Evolutionary conservation across 2,113 vertebrate genomes (phyloP).

Genomic region (Epinephelus lanceolatus): DNA sequence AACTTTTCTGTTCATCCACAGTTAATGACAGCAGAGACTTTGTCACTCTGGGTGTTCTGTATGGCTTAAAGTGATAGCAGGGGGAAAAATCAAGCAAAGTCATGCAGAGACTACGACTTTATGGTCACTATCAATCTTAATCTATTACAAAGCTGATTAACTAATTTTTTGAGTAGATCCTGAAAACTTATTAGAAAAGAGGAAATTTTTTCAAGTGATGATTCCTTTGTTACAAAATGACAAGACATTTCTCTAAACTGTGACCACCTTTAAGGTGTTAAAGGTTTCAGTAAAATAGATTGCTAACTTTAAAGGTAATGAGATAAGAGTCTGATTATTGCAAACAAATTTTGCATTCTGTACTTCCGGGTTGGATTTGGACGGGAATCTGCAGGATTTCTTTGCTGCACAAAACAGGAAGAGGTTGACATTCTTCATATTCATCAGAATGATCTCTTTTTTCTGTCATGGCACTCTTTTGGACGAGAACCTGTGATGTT

Average conservation of each 20-base stretch:
- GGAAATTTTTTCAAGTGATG: background rate
- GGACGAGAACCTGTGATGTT: background rate
- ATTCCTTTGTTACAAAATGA: background rate
- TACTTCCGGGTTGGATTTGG: too few species aligned
- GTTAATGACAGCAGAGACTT: conserved; percentile 17
- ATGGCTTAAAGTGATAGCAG: background rate
- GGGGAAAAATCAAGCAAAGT: conserved; percentile 2
- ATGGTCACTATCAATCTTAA: conserved; percentile 7
- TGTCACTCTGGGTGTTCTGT: conserved; percentile 9
- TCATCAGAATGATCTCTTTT: background rate
- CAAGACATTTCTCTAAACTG: background rate
- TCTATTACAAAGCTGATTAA: background rate
- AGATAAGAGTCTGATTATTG: background rate
- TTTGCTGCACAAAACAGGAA: background rate
- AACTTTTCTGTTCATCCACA: conserved; percentile 9
- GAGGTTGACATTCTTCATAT: background rate
- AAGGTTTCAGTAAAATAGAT: background rate
- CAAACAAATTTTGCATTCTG: background rate
- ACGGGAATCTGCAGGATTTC: background rate
- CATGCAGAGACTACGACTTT: conserved; percentile 1
- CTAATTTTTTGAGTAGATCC: background rate
- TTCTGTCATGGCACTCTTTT: background rate
- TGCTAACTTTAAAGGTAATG: background rate
- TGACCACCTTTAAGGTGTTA: background rate
- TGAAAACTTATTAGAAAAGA: background rate